phyloP scores from a whole-genome alignment of 92 coral and sea anemone species.

The Palythoa grandiflora region DNA sequence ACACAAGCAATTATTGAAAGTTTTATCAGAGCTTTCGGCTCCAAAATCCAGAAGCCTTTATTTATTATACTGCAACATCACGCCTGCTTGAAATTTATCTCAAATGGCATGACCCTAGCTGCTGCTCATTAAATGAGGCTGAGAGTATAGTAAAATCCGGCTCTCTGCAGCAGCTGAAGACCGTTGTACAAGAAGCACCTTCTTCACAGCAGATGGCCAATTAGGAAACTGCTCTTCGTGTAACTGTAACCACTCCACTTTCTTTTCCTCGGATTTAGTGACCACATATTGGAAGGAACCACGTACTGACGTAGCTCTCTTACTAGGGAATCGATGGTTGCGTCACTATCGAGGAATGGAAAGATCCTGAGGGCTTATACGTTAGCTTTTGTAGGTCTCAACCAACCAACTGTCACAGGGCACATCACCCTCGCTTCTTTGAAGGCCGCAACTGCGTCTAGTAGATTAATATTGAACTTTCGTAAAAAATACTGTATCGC shows the following conservation, averaged over 20 bases:
- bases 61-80: slow-evolving; percentile 54
- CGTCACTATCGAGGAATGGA: slow-evolving; percentile 53
- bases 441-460: slow-evolving; percentile 56
- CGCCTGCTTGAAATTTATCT: slow-evolving; percentile 61
- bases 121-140: slow-evolving; percentile 61
- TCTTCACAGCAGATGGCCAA: too few species aligned
- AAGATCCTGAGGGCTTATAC: slow-evolving; percentile 54
- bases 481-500: slow-evolving; percentile 47
- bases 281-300: slow-evolving; percentile 58
- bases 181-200: slow-evolving; percentile 26
- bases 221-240: slow-evolving; percentile 44
- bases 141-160: slow-evolving; percentile 48
- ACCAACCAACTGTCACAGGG: slow-evolving; percentile 62
- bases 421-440: slow-evolving; percentile 64
- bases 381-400: slow-evolving; percentile 48
- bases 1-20: too few species aligned
- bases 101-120: slow-evolving; percentile 50
- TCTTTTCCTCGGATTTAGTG: slow-evolving; percentile 44
- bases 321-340: slow-evolving; percentile 37
- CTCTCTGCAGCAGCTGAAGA: slow-evolving; percentile 55
- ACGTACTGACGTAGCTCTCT: slow-evolving; percentile 61
- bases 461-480: slow-evolving; percentile 55
- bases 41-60: not conserved
- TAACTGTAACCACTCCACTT: slow-evolving; percentile 45
- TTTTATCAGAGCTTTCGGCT: too few species aligned